Evolutionary conservation across 2,113 vertebrate species (phyloP).

Genomic region (Heloderma charlesbogerti): DNA sequence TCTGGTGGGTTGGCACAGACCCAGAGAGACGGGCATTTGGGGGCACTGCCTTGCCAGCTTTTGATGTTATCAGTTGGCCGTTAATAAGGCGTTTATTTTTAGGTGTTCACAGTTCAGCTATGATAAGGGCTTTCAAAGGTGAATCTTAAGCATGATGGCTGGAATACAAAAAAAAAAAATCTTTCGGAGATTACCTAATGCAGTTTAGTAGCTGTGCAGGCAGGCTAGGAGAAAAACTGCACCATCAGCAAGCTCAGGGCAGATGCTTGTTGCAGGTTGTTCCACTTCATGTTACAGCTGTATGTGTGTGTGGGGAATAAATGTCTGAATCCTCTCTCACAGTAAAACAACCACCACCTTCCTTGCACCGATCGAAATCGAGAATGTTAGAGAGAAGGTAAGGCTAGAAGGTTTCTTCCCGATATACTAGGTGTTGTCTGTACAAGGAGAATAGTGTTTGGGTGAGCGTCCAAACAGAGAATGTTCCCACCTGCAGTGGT

Average conservation of each 20-base stretch:
- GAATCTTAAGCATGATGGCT: background rate
- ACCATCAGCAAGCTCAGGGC: background rate
- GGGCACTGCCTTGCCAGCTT: background rate
- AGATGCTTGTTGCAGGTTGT: too few species aligned
- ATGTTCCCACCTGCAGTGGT: too few species aligned
- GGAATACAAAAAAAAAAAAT: background rate
- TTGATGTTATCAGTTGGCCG: background rate
- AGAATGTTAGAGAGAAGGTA: background rate
- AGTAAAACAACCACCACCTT: background rate
- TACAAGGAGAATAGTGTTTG: too few species aligned
- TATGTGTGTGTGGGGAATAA: background rate
- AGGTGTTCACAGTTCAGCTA: background rate
- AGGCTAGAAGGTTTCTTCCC: background rate
- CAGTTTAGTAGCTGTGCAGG: background rate
- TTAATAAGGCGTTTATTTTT: background rate
- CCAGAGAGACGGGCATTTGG: background rate
- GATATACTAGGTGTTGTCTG: background rate
- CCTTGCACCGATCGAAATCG: background rate
- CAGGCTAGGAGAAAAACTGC: background rate
- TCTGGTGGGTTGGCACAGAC: background rate
- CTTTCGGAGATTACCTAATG: background rate
- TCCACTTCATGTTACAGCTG: background rate
- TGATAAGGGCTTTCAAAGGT: conserved; percentile 33
- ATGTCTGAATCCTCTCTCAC: background rate
- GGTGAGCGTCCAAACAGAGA: too few species aligned